A percentile compares a stretch with the other conserved stretches of the same genome.
Evolutionary conservation across 2,797 vertebrate genomes (phyloP).

Genomic region (Anguilla marmorata): DNA sequence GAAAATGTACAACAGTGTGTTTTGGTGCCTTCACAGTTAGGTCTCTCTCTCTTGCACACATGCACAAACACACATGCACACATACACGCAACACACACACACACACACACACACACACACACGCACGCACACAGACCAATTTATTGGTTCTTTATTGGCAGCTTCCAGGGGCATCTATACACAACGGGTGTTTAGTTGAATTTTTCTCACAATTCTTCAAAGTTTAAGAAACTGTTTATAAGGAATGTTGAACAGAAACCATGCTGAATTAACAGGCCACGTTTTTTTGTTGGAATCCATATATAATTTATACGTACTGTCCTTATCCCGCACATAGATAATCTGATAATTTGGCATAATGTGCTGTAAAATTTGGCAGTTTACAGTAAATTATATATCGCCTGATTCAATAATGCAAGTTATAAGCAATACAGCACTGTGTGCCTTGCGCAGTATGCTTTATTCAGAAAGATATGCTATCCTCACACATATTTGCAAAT

Average conservation of each 20-base stretch:
- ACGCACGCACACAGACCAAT: background rate
- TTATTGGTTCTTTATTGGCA: background rate
- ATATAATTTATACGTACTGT: background rate
- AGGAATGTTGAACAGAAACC: background rate
- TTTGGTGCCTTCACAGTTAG: slow-evolving; percentile 17
- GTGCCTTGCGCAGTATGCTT: background rate
- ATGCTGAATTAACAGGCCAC: background rate
- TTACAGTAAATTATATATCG: background rate
- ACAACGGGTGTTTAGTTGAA: too few relatives aligned
- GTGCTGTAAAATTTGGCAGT: background rate
- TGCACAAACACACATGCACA: background rate
- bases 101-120: background rate
- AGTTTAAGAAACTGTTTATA: background rate
- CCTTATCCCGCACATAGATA: background rate
- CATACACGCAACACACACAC: background rate
- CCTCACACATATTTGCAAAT: background rate
- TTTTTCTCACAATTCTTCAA: background rate
- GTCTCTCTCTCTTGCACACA: too few relatives aligned
- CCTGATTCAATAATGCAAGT: background rate
- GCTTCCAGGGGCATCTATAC: background rate
- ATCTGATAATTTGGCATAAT: background rate
- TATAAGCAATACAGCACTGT: background rate
- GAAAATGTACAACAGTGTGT: slow-evolving; percentile 8
- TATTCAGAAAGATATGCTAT: background rate
- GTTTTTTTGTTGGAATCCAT: background rate